These are phyloP conservation scores for Engystomops pustulosus DNA, from an alignment of 2,113 vertebrate genomes.

Conservation along the genomic window DNA sequence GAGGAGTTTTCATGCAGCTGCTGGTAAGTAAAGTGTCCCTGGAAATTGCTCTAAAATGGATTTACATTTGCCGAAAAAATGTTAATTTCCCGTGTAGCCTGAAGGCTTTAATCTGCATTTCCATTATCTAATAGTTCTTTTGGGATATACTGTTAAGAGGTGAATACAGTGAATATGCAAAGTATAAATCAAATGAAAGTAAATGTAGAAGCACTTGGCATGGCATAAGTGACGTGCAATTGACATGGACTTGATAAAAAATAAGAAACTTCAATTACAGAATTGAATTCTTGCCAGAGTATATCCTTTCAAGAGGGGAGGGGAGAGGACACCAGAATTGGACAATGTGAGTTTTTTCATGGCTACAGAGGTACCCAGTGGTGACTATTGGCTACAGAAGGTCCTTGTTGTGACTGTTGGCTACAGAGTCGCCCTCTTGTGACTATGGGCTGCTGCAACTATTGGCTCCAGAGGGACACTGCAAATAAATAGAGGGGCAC, in stretches of 20 bases:
- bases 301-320: too few relatives aligned
- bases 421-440: too few relatives aligned
- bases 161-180: constrained; percentile 10
- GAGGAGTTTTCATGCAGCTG: neutral
- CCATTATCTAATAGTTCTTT: constrained; percentile 15
- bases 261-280: too few relatives aligned
- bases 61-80: constrained; percentile 21
- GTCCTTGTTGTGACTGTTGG: too few relatives aligned
- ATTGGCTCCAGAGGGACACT: too few relatives aligned
- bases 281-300: too few relatives aligned
- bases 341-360: too few relatives aligned
- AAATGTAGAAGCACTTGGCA: neutral
- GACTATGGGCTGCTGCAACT: too few relatives aligned
- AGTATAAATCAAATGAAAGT: neutral
- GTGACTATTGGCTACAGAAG: too few relatives aligned
- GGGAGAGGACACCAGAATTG: too few relatives aligned
- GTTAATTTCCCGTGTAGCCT: constrained; percentile 13
- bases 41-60: constrained; percentile 9
- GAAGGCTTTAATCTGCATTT: constrained; percentile 4
- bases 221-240: neutral
- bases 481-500: too few relatives aligned
- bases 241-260: neutral
- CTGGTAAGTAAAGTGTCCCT: neutral
- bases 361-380: too few relatives aligned
- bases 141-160: constrained; percentile 6